These are phyloP conservation scores for Mythimna ferrago DNA, from an alignment of 2,888 invertebrate genomes.

Conservation along the genomic window DNA sequence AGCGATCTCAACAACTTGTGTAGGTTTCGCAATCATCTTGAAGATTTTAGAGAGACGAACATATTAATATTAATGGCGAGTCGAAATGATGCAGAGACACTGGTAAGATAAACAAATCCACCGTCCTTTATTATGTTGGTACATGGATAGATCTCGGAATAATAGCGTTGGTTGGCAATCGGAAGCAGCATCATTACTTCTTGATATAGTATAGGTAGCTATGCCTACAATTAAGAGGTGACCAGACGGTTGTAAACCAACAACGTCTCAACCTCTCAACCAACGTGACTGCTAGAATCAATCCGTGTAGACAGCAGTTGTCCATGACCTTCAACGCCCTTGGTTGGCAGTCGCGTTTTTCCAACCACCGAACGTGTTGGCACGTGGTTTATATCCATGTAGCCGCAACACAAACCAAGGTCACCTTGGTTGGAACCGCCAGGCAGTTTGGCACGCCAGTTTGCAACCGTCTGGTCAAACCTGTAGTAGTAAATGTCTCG, in stretches of 20 bases:
- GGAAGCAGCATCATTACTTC: neutral
- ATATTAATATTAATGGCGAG: neutral
- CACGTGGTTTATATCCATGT: too few species aligned
- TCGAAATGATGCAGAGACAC: conserved; percentile 32
- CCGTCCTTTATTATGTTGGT: neutral
- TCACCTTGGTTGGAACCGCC: too few species aligned
- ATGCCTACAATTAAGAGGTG: neutral
- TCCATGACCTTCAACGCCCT: too few species aligned
- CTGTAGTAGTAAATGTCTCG: neutral
- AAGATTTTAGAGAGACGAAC: neutral
- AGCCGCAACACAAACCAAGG: too few species aligned
- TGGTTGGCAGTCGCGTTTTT: too few species aligned
- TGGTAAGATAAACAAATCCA: neutral
- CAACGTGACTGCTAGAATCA: too few species aligned
- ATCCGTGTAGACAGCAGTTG: too few species aligned
- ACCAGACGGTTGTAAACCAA: too few species aligned
- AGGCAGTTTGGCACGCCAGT: too few species aligned
- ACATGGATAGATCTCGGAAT: neutral
- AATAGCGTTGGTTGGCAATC: neutral
- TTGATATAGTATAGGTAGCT: neutral
- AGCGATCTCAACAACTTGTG: conserved; percentile 30
- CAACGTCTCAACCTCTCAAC: too few species aligned
- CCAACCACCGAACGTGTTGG: too few species aligned
- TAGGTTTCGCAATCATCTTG: conserved; percentile 16
- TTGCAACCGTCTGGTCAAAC: too few species aligned